phyloP scores from a whole-genome alignment of 2,797 vertebrate genomes.

The Lophius americanus region DNA sequence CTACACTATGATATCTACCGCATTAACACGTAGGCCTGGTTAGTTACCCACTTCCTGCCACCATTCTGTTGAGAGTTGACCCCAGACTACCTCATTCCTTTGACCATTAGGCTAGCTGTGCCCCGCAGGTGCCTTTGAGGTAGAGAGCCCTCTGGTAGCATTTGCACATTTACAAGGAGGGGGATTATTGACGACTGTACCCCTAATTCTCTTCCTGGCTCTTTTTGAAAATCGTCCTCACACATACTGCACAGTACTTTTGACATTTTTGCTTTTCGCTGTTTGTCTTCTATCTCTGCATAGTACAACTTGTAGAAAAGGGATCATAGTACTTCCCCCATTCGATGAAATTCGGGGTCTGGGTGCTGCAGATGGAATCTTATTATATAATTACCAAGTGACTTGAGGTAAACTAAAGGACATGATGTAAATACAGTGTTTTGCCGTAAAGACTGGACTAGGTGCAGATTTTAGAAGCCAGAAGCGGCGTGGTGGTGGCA shows the following conservation, averaged over 20 bases:
- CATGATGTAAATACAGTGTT: conserved; percentile 60
- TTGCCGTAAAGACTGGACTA: conserved; percentile 63
- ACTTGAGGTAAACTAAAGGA: conserved; percentile 58
- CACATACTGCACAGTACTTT: conserved; percentile 13
- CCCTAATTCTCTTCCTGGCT: conserved; percentile 28
- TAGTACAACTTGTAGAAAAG: conserved; percentile 32
- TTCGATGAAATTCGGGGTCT: conserved; percentile 36
- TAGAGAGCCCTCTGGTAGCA: conserved; percentile 54
- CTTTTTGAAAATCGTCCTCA: conserved; percentile 13
- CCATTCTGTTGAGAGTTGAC: conserved; percentile 50
- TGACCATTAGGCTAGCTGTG: conserved; percentile 54
- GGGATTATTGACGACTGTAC: conserved; percentile 30
- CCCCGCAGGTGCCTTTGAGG: conserved; percentile 69
- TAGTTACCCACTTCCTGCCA: conserved; percentile 41
- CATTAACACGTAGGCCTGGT: conserved; percentile 57
- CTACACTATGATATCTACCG: conserved; percentile 39
- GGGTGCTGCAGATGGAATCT: conserved; percentile 36
- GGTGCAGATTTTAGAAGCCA: conserved; percentile 40
- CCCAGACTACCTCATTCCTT: conserved; percentile 80
- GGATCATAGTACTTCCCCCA: conserved; percentile 24
- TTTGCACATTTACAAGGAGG: conserved; percentile 46
- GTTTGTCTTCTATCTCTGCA: conserved; percentile 25
- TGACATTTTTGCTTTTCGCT: not conserved
- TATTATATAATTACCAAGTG: conserved; percentile 39
- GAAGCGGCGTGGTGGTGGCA: conserved; percentile 33